A percentile compares a stretch with the other conserved stretches of the same genome.
Conservation (phyloP, 2,797 vertebrate genomes). For the Pitangus sulphuratus region DNA sequence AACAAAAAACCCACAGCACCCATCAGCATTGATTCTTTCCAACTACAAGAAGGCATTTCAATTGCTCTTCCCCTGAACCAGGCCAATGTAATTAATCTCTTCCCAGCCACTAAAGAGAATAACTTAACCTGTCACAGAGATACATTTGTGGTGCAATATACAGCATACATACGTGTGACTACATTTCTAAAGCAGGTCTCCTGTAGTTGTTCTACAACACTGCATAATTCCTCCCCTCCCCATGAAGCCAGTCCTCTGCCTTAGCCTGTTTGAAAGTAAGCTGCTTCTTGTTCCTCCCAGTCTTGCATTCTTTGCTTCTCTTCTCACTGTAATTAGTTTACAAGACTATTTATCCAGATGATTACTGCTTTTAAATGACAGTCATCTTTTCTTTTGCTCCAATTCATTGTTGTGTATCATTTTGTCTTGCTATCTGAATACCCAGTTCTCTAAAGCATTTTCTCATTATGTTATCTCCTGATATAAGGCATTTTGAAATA, state of each 20-base stretch:
- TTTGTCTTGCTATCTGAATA: slow-evolving; percentile 40
- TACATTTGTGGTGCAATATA: not conserved
- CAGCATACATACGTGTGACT: not conserved
- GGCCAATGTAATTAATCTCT: slow-evolving; percentile 2
- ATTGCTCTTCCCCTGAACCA: slow-evolving; percentile 1
- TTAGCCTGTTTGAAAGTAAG: slow-evolving; percentile 30
- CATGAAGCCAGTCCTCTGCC: not conserved
- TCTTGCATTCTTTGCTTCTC: slow-evolving; percentile 33
- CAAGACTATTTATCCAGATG: slow-evolving; percentile 60
- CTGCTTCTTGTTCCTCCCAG: not conserved
- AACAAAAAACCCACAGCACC: not conserved
- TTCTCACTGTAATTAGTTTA: slow-evolving; percentile 57
- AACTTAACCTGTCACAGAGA: not conserved
- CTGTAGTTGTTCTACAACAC: not conserved
- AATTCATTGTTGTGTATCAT: slow-evolving; percentile 55
- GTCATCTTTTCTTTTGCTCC: slow-evolving; percentile 46
- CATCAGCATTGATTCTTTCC: not conserved
- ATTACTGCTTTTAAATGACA: slow-evolving; percentile 56
- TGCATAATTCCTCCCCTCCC: not conserved
- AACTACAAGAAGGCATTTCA: not conserved
- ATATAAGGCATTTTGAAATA: slow-evolving; percentile 47
- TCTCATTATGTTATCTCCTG: slow-evolving; percentile 62
- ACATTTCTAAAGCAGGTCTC: not conserved
- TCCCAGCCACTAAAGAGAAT: not conserved
- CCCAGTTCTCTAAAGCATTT: slow-evolving; percentile 39